phyloP scores from a whole-genome alignment of 2,888 invertebrate genomes.

The Linnaemya tessellans region DNA sequence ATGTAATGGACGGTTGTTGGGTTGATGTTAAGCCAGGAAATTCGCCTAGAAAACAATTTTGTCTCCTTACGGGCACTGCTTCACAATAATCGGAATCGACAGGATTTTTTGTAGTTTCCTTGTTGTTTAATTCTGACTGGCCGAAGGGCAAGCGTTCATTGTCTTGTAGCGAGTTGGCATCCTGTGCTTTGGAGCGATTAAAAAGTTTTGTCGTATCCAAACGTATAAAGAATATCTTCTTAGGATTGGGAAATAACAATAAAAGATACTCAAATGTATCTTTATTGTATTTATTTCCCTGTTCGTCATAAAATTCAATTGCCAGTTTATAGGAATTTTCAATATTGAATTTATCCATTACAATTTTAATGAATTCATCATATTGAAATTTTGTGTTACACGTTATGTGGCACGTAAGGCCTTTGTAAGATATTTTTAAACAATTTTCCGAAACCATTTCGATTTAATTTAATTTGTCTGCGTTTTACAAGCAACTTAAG shows the following conservation, averaged over 20 bases:
- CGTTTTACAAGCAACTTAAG: too few species aligned
- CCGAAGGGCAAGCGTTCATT: slow-evolving; percentile 34
- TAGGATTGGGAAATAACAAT: slow-evolving; percentile 79
- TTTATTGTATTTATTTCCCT: slow-evolving; percentile 77
- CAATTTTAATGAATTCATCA: slow-evolving; percentile 74
- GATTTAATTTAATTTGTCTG: background rate
- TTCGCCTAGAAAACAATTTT: slow-evolving; percentile 80
- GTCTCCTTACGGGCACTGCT: slow-evolving; percentile 78
- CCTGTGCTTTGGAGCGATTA: background rate
- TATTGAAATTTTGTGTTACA: slow-evolving; percentile 71
- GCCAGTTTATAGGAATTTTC: slow-evolving; percentile 72
- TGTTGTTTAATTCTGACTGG: slow-evolving; percentile 44
- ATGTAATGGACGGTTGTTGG: background rate
- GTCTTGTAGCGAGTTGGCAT: background rate
- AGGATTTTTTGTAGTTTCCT: slow-evolving; percentile 39
- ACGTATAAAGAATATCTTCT: slow-evolving; percentile 78
- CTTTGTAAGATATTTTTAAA: slow-evolving; percentile 72
- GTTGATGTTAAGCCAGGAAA: slow-evolving; percentile 66
- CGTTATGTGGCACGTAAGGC: slow-evolving; percentile 52
- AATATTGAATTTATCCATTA: slow-evolving; percentile 75
- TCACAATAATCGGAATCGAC: slow-evolving; percentile 28
- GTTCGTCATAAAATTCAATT: slow-evolving; percentile 78
- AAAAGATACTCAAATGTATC: slow-evolving; percentile 79
- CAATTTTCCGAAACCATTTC: slow-evolving; percentile 56
- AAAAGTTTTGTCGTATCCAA: slow-evolving; percentile 74